A percentile compares a stretch with the other conserved stretches of the same genome.
These are phyloP conservation scores for Sciurus niger DNA, from an alignment of 2,113 vertebrate species.

Conservation along the genomic window DNA sequence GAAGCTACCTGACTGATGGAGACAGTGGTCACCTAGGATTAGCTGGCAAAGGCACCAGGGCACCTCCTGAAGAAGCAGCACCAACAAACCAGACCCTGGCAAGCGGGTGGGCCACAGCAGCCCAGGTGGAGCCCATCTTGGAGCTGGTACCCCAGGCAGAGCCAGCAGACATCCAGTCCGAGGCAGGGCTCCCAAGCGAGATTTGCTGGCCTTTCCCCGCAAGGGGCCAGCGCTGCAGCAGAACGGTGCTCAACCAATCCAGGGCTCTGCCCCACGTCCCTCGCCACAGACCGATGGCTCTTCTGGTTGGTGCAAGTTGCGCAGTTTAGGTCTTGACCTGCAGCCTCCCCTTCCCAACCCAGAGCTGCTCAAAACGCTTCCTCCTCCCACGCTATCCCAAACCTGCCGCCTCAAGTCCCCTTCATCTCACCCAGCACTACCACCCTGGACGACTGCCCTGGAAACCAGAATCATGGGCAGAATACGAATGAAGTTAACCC, in stretches of 20 bases:
- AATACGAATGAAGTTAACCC: neutral
- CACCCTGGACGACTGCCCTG: fast-evolving
- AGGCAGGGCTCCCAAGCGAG: neutral
- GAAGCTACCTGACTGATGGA: neutral
- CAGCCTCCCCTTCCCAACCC: neutral
- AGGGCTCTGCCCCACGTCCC: fast-evolving
- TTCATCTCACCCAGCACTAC: neutral
- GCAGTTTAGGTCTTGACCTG: neutral
- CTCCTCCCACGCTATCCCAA: neutral
- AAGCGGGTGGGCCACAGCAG: too few relatives aligned
- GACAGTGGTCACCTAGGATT: too few relatives aligned
- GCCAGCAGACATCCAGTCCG: neutral
- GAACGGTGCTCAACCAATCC: fast-evolving
- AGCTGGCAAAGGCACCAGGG: neutral
- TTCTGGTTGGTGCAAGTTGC: neutral
- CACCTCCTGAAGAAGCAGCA: neutral
- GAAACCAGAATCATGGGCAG: neutral
- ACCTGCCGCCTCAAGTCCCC: neutral
- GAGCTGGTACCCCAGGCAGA: neutral
- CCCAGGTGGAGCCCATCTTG: neutral
- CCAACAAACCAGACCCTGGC: too few relatives aligned
- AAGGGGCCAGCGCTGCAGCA: too few relatives aligned
- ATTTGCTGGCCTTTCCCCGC: too few relatives aligned
- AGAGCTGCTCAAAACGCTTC: neutral
- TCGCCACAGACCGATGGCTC: neutral